Conservation (phyloP, 2,113 vertebrate species). For the Heloderma charlesbogerti region DNA sequence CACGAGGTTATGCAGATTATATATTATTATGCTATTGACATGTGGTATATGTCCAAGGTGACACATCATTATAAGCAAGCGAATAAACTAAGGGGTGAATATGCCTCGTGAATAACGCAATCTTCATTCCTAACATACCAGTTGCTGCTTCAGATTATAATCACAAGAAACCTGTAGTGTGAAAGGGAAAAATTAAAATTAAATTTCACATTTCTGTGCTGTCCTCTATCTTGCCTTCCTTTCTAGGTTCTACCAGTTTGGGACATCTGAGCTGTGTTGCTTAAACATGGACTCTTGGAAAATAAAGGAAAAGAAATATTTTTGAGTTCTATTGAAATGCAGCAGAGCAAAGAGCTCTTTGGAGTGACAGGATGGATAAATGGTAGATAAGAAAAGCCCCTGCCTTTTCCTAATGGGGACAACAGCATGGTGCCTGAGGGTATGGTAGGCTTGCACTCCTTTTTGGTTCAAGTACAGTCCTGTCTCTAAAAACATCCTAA, state of each 20-base stretch:
- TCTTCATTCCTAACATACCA: background rate
- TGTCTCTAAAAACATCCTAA: background rate
- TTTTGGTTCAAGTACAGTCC: background rate
- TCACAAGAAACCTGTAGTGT: background rate
- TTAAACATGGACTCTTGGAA: slow-evolving; percentile 25
- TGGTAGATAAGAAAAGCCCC: background rate
- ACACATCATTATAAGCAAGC: background rate
- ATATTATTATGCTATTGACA: background rate
- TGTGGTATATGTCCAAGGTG: background rate
- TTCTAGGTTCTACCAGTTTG: background rate
- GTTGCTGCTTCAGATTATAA: background rate
- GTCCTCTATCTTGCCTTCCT: background rate
- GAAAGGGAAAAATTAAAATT: background rate
- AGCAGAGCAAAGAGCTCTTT: background rate
- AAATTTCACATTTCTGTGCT: background rate
- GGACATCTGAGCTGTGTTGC: slow-evolving; percentile 15
- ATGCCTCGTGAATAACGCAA: background rate
- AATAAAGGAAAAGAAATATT: background rate
- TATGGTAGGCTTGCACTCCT: background rate
- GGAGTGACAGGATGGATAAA: background rate
- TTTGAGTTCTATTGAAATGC: slow-evolving; percentile 7
- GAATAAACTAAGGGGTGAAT: background rate
- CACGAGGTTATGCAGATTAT: background rate
- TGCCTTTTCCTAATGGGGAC: background rate
- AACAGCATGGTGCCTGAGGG: background rate